These are phyloP conservation scores for Synanthedon formicaeformis DNA, from an alignment of 2,888 invertebrate species.

Conservation along the genomic window DNA sequence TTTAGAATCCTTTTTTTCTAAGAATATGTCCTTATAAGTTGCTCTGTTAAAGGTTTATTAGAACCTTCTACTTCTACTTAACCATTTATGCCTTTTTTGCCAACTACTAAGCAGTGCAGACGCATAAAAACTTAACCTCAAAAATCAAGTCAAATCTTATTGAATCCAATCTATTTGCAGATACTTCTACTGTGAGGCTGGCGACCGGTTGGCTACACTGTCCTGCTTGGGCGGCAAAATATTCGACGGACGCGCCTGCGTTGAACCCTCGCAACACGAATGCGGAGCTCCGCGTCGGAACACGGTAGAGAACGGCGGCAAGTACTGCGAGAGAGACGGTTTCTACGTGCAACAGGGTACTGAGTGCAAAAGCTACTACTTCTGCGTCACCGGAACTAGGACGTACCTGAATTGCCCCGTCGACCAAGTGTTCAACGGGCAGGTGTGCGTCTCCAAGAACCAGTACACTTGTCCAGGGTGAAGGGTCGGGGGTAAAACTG, in stretches of 20 bases:
- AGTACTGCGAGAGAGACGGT: slow-evolving; percentile 57
- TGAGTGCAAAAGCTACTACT: slow-evolving; percentile 66
- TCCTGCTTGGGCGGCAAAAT: slow-evolving; percentile 69
- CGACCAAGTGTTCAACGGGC: slow-evolving; percentile 69
- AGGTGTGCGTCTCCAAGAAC: slow-evolving; percentile 58
- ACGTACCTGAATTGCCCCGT: slow-evolving; percentile 60
- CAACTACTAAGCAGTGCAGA: not conserved
- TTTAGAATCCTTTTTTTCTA: too few relatives aligned
- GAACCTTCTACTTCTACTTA: too few relatives aligned
- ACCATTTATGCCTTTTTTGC: not conserved
- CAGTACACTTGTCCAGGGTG: slow-evolving; percentile 63
- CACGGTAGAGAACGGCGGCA: slow-evolving; percentile 26
- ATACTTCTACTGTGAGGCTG: slow-evolving; percentile 71
- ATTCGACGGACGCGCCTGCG: slow-evolving; percentile 71
- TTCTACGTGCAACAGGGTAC: slow-evolving; percentile 66
- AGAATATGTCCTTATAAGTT: too few relatives aligned
- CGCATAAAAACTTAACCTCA: not conserved
- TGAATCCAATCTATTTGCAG: slow-evolving; percentile 24
- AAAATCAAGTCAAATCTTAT: slow-evolving; percentile 26
- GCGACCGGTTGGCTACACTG: slow-evolving; percentile 65
- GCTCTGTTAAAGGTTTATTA: too few relatives aligned
- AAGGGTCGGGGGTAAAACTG: slow-evolving; percentile 8
- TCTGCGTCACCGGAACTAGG: slow-evolving; percentile 65
- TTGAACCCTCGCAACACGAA: slow-evolving; percentile 41
- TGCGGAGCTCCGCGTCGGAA: slow-evolving; percentile 45